Evolutionary conservation across 2,888 invertebrate species (phyloP), one percentile per base, ranked within the genome.

Genomic region (Athalia rosae): DNA sequence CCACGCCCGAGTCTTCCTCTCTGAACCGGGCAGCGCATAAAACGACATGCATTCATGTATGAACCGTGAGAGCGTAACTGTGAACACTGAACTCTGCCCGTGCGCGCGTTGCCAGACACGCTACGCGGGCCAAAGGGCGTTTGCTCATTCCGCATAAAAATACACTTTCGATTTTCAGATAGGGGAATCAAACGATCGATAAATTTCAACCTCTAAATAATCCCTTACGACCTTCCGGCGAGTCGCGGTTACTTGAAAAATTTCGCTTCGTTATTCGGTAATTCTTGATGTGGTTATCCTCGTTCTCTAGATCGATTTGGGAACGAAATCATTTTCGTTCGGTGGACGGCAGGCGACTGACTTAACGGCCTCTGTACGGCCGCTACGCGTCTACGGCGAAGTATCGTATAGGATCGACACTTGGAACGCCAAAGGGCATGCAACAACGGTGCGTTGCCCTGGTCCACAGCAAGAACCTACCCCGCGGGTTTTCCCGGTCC

Each of bases 21-120:
- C 81, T 79, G 82, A 83, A 82, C 83, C 81, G 81, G 77, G 69
- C 78, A 66, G 79, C 79, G 78, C 80, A 79, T 76, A 50, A 74
- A 66, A 76, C 58, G 82, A 82, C 83, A 85, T 84, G 85, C 85
- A 83, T 85, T 84, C 84, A 83, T 85, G 84, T 84, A 83, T 84
- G 84, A 87, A 86, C 86, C 89, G 88, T 88, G 88, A 89, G 89
- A 89, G 88, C 86, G 85, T 86, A 87, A 87, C 88, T 87, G 87
- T 87, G 85, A 88, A 88, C 85, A 74, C 74, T 61, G 74, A 74
- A 74, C 74, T 59, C 81, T 84, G 82, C 84, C 84, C 84, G 85
- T 83, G 84, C 83, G 84, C 83, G 81, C 80, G 82, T 79, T 76
- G 77, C 59, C 78, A 62, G 76, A 63, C 71, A 76, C 59, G 71